Evolutionary conservation across 2,113 vertebrate genomes (phyloP).

Genomic region (Microtus richardsoni): DNA sequence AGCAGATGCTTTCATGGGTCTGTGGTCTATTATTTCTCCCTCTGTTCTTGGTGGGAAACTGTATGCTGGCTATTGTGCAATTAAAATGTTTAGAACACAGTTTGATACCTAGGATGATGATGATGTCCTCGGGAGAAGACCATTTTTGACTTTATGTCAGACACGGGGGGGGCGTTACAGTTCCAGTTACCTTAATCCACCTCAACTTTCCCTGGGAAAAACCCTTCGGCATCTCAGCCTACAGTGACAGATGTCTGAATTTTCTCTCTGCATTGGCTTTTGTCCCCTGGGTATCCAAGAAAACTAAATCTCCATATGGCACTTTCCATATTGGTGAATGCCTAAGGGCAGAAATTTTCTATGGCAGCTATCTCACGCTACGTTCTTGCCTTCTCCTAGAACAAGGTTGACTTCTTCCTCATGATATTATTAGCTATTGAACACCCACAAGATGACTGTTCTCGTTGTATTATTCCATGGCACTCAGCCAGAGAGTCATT

Average conservation of each 20-base stretch:
- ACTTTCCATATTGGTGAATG: not conserved
- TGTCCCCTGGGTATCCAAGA: not conserved
- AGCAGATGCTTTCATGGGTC: not conserved
- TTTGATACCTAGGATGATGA: not conserved
- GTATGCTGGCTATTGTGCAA: not conserved
- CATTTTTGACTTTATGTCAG: not conserved
- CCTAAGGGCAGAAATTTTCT: not conserved
- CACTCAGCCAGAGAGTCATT: not conserved
- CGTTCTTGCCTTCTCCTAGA: not conserved
- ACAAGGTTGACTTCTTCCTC: not conserved
- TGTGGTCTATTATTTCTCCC: not conserved
- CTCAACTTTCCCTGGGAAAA: not conserved
- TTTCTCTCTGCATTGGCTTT: not conserved
- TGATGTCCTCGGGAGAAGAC: not conserved
- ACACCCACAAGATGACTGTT: not conserved
- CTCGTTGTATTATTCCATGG: not conserved
- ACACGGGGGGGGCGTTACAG: not conserved
- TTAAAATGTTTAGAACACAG: not conserved
- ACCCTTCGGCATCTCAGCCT: not conserved
- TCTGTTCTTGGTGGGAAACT: not conserved
- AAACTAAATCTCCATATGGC: not conserved
- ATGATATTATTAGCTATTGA: not conserved
- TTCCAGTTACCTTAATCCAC: not conserved
- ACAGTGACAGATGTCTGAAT: not conserved
- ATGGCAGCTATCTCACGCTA: not conserved